A percentile compares a stretch with the other conserved stretches of the same genome.
Conservation (phyloP, 2,888 invertebrate species). For the Phengaris alcon region DNA sequence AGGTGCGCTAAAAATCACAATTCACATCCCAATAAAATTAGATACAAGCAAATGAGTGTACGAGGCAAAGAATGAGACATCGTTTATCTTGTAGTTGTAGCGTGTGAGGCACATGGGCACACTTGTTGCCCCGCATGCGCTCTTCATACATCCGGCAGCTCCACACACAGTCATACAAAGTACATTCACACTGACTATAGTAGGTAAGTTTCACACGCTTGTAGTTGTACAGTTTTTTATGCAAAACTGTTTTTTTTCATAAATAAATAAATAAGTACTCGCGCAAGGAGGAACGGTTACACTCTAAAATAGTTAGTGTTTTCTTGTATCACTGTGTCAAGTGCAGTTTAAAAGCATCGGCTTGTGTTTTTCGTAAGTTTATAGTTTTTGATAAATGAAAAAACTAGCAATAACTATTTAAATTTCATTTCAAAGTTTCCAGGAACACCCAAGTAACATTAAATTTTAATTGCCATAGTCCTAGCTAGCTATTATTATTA, state of each 20-base stretch:
- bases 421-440: neutral
- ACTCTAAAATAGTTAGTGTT: neutral
- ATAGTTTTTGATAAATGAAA: too few species aligned
- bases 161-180: neutral
- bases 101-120: constrained; percentile 60
- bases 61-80: constrained; percentile 18
- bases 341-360: neutral
- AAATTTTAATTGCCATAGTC: too few species aligned
- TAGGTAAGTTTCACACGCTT: too few species aligned
- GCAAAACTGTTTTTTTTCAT: too few species aligned
- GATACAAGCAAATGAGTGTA: neutral
- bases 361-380: neutral
- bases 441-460: neutral
- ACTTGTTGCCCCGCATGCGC: constrained; percentile 65
- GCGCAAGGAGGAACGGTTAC: neutral
- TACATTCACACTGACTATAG: too few species aligned
- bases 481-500: too few species aligned
- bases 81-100: constrained; percentile 30
- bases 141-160: constrained; percentile 30
- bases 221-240: too few species aligned
- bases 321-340: neutral
- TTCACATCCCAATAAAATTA: neutral
- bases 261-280: neutral
- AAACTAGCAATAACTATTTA: too few species aligned
- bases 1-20: neutral